Base-by-base conservation (phyloP, 2,888 invertebrate genomes). In the Tachina lurida region DNA sequence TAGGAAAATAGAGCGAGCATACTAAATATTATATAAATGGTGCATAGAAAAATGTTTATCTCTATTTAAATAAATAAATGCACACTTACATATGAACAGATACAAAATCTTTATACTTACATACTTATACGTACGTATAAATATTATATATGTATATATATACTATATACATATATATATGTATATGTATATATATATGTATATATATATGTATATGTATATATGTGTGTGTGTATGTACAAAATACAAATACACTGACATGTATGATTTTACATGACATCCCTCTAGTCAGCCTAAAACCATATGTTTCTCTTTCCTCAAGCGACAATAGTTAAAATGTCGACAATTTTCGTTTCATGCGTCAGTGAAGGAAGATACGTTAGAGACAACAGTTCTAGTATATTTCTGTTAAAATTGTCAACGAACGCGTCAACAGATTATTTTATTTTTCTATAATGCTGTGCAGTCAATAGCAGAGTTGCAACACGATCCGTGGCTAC, bases 21-120 rank as follows among this genome's bases (percentile, higher is more conserved):
- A 74, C 17, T 73, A 77, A 83, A 83, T 74, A 70, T 54, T 15
- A 74, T 54, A 68, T 45, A 74, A 84, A 78, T 74, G 62, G 68
- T 68, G 74, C 73, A 77, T 83, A 71, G 19, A 70, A 76, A 63
- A 75, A 71, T 12, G 5, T 22, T 3, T 58, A 19, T 31, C 19
- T 78, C 52, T 31, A 60, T 68, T 60, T 77, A 52, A 62, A 70
- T 78, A 77, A 67, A 49, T 74, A 73, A 67, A 60, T 74, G 58
- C 41, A 73, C 49, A 70, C 31, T 3, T 31, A 31, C 31, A 31
- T 22, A 22, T 22, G 22, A 22, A 22, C 13, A 49, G 12, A 76
- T 10, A 67, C 8, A 39, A 68, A 68, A 67, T 49, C 49, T 56
- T 56, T 45, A 31, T 31, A 45, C 58, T 12, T 47, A 52, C 41